Evolutionary conservation across 2,888 invertebrate species (phyloP), one percentile per base, ranked within the genome.

Genomic region (Drosophila hawaiiensis): DNA sequence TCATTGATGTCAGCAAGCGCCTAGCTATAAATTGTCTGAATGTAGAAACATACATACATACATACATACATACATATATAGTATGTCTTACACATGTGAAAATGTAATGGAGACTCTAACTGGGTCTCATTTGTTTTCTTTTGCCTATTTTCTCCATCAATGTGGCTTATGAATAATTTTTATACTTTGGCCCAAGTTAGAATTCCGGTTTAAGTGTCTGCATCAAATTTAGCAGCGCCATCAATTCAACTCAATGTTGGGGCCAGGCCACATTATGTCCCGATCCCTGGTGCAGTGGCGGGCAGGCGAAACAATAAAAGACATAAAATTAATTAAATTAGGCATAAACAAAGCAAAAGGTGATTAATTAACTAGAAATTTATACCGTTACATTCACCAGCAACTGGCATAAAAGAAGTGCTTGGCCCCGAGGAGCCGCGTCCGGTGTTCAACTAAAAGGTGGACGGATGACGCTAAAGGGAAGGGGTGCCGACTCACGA

Each of bases 301-400:
- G 39, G 41, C 19, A 39, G 33, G 41, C 64, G 68, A 68, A 74
- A 83, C 76, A 81, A 81, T 83, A 76, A 83, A 83, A 83, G 82
- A 78, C 82, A 82, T 78, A 73, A 82, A 82, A 82, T 82, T 82
- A 83, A 83, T 82, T 82, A 83, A 82, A 82, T 83, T 82, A 83
- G 84, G 78, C 84, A 82, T 82, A 82, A 82, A 82, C 82, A 82
- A 82, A 82, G 84, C 78, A 78, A 81, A 82, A 83, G 84, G 82
- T 82, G 82, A 82, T 82, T 82, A 82, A 82, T 82, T 82, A 82
- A 82, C 82, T 81, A 80, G 81, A 75, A 82, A 81, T 83, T 82
- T 82, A 82, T 82, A 83, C 83, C 80, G 73, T 71, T 77, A 77
- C 66, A 72, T 68, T 77, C 56, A 68, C 64, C 55, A 54, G 47